Percentiles rank a stretch among this genome's conserved stretches.
Evolutionary conservation across 2,888 invertebrate genomes (phyloP).

Genomic region (Drosophila subquinaria): DNA sequence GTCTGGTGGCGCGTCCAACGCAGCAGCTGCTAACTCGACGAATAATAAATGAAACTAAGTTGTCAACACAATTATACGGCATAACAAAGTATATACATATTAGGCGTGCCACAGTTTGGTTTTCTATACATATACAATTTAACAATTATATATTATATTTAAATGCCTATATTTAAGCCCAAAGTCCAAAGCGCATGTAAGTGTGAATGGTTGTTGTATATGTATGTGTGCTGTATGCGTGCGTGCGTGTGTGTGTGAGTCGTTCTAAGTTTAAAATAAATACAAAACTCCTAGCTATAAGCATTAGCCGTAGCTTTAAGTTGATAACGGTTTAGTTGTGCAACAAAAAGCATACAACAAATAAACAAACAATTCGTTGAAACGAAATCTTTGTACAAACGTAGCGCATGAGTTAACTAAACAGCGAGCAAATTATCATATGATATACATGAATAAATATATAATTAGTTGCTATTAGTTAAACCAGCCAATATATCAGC

Average conservation of each 20-base stretch:
- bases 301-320: conserved; percentile 43
- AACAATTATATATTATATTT: conserved; percentile 45
- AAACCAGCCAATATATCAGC: conserved; percentile 41
- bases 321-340: conserved; percentile 47
- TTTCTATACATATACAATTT: conserved; percentile 60
- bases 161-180: conserved; percentile 67
- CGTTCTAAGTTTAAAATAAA: conserved; percentile 38
- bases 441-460: conserved; percentile 34
- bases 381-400: conserved; percentile 61
- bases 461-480: conserved; percentile 34
- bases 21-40: conserved; percentile 49
- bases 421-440: conserved; percentile 55
- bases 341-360: conserved; percentile 29
- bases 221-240: conserved; percentile 41
- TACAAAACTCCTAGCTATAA: conserved; percentile 56
- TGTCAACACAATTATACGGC: conserved; percentile 36
- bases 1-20: conserved; percentile 25
- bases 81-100: conserved; percentile 27
- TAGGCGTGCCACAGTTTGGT: conserved; percentile 45
- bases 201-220: conserved; percentile 51
- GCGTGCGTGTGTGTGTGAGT: conserved; percentile 38
- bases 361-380: conserved; percentile 43
- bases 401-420: conserved; percentile 38
- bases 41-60: conserved; percentile 63
- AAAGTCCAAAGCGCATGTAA: conserved; percentile 76